Evolutionary conservation across 2,888 invertebrate genomes (phyloP).

Genomic region (Mythimna impura): DNA sequence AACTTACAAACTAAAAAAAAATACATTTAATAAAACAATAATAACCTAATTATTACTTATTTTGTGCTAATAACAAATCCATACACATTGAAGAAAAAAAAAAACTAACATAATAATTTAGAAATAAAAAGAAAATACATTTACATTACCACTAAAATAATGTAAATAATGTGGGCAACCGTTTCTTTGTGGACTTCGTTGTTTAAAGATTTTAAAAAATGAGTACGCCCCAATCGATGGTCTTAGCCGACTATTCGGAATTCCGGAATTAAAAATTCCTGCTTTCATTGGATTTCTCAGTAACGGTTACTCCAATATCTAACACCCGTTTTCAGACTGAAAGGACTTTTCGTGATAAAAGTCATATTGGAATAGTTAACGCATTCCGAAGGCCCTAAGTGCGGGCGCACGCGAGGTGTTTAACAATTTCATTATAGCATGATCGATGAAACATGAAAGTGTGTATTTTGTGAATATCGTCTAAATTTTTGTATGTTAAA

Average conservation of each 20-base stretch:
- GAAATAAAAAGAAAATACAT: no score
- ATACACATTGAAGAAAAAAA: no score
- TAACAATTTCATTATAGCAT: slow-evolving; percentile 40
- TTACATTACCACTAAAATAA: no score
- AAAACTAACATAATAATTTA: no score
- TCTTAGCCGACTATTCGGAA: not conserved
- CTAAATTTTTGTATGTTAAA: slow-evolving; percentile 16
- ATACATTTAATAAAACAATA: no score
- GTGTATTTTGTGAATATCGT: slow-evolving; percentile 12
- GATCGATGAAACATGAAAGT: slow-evolving; percentile 7
- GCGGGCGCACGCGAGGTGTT: slow-evolving; percentile 48
- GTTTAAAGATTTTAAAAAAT: not conserved
- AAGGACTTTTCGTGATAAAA: slow-evolving; percentile 45
- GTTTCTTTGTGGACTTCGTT: not conserved
- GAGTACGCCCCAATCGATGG: no score
- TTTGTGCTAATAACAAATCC: no score
- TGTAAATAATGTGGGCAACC: no score
- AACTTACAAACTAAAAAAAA: no score
- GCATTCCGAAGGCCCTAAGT: slow-evolving; percentile 31
- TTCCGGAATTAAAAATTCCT: not conserved
- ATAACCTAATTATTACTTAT: no score
- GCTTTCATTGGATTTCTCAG: slow-evolving; percentile 12
- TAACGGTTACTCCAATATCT: slow-evolving; percentile 1
- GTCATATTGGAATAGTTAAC: slow-evolving; percentile 44
- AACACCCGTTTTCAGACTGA: slow-evolving; percentile 31